A percentile compares a stretch with the other conserved stretches of the same genome.
phyloP scores from a whole-genome alignment of 2,797 vertebrate species.

The Betta splendens region DNA sequence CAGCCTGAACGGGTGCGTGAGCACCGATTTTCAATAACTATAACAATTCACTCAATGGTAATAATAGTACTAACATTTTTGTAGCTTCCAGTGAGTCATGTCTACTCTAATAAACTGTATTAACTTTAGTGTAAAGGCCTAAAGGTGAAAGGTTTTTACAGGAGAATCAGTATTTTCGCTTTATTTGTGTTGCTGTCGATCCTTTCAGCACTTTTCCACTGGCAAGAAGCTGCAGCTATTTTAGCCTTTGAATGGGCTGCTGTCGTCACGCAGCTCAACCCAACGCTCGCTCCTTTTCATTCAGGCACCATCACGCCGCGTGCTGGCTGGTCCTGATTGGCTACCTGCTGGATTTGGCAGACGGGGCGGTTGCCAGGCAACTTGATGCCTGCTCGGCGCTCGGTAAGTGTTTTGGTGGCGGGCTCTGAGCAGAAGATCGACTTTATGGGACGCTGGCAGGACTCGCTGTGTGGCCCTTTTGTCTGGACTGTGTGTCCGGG shows the following conservation, averaged over 20 bases:
- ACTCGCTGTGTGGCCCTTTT: constrained; percentile 44
- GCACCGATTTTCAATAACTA: background rate
- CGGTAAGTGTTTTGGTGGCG: constrained; percentile 81
- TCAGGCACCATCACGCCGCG: constrained; percentile 85
- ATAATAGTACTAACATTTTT: too few relatives aligned
- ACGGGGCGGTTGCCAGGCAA: constrained; percentile 88
- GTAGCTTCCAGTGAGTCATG: background rate
- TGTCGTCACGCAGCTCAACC: constrained; percentile 23
- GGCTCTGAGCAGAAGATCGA: constrained; percentile 55
- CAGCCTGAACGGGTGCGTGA: constrained; percentile 88
- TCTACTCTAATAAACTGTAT: background rate
- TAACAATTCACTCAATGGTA: too few relatives aligned
- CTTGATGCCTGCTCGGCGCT: constrained; percentile 87
- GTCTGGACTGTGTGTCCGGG: constrained; percentile 44
- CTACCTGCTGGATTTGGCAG: constrained; percentile 91
- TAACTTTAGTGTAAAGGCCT: constrained; percentile 1
- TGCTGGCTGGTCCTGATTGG: constrained; percentile 93
- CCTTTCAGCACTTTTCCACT: constrained; percentile 1
- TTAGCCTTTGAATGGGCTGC: constrained; percentile 12
- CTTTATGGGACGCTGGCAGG: constrained; percentile 51
- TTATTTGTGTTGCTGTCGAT: constrained; percentile 1
- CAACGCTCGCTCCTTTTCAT: constrained; percentile 30
- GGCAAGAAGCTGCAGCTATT: constrained; percentile 11
- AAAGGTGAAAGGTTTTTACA: too few relatives aligned
- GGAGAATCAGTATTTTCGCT: background rate